Conservation (phyloP, 2,113 vertebrate genomes). For the Tragelaphus strepsiceros region DNA sequence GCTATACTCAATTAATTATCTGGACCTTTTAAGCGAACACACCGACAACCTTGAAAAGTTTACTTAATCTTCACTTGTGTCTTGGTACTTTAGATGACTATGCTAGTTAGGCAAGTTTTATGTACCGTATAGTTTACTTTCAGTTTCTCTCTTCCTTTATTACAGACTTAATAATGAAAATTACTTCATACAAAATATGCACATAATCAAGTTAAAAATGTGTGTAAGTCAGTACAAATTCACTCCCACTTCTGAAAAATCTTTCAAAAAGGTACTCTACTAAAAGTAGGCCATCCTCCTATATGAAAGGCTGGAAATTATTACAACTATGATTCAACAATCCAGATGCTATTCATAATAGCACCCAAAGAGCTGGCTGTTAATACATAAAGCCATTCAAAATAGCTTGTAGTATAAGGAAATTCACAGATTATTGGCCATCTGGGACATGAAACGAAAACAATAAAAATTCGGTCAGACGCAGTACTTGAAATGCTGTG, state of each 20-base stretch:
- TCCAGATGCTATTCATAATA: not conserved
- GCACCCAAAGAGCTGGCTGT: not conserved
- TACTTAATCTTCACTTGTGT: not conserved
- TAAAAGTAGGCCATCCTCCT: slow-evolving; percentile 46
- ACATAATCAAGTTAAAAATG: slow-evolving; percentile 21
- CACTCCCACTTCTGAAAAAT: not conserved
- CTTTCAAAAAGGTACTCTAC: not conserved
- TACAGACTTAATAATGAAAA: slow-evolving; percentile 4
- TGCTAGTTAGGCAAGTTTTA: not conserved
- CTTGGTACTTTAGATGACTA: not conserved
- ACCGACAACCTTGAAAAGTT: not conserved
- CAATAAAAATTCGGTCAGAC: not conserved
- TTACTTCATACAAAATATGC: not conserved
- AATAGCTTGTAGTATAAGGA: not conserved
- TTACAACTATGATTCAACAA: not conserved
- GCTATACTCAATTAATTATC: not conserved
- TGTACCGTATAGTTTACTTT: not conserved
- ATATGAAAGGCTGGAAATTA: not conserved
- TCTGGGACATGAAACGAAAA: not conserved
- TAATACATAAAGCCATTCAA: not conserved
- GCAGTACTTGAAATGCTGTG: not conserved
- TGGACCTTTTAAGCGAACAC: slow-evolving; percentile 14
- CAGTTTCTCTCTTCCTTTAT: not conserved
- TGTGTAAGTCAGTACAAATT: slow-evolving; percentile 24
- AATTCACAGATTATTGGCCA: not conserved